phyloP scores from a whole-genome alignment of 2,797 vertebrate species.

The Aldrovandia affinis region DNA sequence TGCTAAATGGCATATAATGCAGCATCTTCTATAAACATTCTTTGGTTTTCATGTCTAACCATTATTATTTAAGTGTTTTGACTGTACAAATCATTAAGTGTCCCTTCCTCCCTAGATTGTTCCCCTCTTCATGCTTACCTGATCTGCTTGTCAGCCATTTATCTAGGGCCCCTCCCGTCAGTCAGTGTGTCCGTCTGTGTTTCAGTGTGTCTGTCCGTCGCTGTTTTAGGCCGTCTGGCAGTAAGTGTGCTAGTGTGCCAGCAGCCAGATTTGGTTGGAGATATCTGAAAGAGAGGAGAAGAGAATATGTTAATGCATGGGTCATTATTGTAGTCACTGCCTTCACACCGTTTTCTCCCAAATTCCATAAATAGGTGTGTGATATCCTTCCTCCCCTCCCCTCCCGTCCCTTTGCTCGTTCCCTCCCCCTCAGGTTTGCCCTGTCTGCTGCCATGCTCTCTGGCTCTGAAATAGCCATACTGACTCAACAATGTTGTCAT shows the following conservation, averaged over 20 bases:
- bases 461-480: not conserved
- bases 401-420: not conserved
- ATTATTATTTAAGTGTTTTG: too few species aligned
- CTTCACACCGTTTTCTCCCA: not conserved
- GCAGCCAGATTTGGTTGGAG: conserved; percentile 9
- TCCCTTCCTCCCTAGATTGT: not conserved
- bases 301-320: not conserved
- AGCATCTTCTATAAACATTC: too few species aligned
- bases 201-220: conserved; percentile 32
- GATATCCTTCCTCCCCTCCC: not conserved
- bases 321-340: not conserved
- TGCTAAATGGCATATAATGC: too few species aligned
- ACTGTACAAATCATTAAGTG: too few species aligned
- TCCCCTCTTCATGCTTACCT: conserved; percentile 60
- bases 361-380: not conserved
- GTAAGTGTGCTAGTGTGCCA: conserved; percentile 22
- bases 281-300: conserved; percentile 28
- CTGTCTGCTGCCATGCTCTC: not conserved
- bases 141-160: conserved; percentile 85
- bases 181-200: conserved; percentile 41
- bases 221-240: conserved; percentile 18
- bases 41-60: too few species aligned
- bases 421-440: not conserved
- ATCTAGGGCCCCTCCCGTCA: conserved; percentile 58
- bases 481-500: not conserved